phyloP scores from a whole-genome alignment of 1,140 invertebrate species.

The Holcopasites calliopsidis region DNA sequence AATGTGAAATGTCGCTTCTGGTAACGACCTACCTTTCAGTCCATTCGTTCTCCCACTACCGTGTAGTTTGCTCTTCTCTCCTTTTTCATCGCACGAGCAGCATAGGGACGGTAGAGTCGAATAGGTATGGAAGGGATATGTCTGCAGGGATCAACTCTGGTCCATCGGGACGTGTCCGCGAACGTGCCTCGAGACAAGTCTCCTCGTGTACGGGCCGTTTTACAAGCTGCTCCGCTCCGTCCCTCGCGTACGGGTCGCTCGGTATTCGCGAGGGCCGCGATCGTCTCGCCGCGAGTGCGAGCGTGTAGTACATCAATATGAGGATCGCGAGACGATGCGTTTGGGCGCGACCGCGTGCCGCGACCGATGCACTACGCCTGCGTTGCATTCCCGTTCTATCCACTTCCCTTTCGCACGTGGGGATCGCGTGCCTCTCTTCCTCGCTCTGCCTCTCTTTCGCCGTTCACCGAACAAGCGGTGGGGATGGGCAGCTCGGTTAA shows the following conservation, averaged over 20 bases:
- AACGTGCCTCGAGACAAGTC: too few relatives aligned
- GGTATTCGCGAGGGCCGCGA: slow-evolving; percentile 51
- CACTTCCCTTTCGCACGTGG: background rate
- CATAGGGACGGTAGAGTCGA: too few relatives aligned
- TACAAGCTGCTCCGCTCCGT: slow-evolving; percentile 38
- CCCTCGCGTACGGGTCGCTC: slow-evolving; percentile 26
- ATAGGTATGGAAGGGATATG: too few relatives aligned
- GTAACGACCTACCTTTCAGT: too few relatives aligned
- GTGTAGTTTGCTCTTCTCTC: too few relatives aligned
- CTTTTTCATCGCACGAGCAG: too few relatives aligned
- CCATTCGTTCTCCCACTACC: too few relatives aligned
- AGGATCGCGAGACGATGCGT: slow-evolving; percentile 58
- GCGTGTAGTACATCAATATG: slow-evolving; percentile 67
- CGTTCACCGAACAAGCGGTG: background rate
- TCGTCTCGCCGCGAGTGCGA: slow-evolving; percentile 57
- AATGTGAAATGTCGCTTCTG: too few relatives aligned
- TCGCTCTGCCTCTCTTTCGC: slow-evolving; percentile 38
- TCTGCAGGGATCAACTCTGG: too few relatives aligned
- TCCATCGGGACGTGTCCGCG: too few relatives aligned
- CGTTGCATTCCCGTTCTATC: slow-evolving; percentile 43
- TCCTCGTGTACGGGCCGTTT: slow-evolving; percentile 20
- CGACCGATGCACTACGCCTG: slow-evolving; percentile 47
- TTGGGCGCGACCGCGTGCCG: slow-evolving; percentile 70
- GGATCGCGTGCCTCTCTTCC: background rate
- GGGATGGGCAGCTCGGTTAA: slow-evolving; percentile 23